Evolutionary conservation across 2,797 vertebrate species (phyloP).

Genomic region (Cyclura pinguis): DNA sequence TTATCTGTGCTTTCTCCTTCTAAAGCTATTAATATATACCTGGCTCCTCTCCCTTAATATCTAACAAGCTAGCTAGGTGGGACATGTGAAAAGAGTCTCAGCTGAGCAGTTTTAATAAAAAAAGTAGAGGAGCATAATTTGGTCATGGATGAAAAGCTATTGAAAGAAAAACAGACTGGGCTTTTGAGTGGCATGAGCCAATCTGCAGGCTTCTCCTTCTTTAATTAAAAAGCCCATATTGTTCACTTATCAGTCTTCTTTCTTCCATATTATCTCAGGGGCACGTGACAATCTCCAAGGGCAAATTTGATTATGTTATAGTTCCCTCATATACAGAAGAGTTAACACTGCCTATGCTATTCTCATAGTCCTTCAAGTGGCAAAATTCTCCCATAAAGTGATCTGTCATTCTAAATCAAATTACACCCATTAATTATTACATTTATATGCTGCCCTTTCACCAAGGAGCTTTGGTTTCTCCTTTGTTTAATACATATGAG

Average conservation of each 20-base stretch:
- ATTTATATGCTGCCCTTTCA: neutral
- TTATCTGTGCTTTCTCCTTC: slow-evolving; percentile 17
- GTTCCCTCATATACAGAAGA: neutral
- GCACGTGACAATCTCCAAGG: slow-evolving; percentile 2
- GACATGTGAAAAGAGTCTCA: slow-evolving; percentile 17
- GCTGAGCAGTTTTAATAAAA: slow-evolving; percentile 26
- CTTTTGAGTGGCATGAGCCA: neutral
- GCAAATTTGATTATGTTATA: neutral
- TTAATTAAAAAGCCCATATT: slow-evolving; percentile 31
- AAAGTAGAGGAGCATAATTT: slow-evolving; percentile 16
- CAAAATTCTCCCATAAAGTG: neutral
- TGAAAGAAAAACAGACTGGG: slow-evolving; percentile 4
- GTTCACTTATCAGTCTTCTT: slow-evolving; percentile 13
- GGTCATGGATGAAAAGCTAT: slow-evolving; percentile 20
- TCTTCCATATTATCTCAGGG: slow-evolving; percentile 16
- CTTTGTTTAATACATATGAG: neutral
- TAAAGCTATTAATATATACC: slow-evolving; percentile 13
- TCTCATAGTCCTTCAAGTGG: neutral
- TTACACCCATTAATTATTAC: neutral
- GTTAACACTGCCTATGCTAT: neutral
- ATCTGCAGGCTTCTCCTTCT: slow-evolving; percentile 1
- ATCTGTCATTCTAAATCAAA: neutral
- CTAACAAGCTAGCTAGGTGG: slow-evolving; percentile 9
- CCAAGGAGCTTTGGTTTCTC: neutral
- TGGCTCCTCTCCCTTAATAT: neutral